Base-by-base conservation (phyloP, 2,113 vertebrate species). In the Crotalus helleri region DNA sequence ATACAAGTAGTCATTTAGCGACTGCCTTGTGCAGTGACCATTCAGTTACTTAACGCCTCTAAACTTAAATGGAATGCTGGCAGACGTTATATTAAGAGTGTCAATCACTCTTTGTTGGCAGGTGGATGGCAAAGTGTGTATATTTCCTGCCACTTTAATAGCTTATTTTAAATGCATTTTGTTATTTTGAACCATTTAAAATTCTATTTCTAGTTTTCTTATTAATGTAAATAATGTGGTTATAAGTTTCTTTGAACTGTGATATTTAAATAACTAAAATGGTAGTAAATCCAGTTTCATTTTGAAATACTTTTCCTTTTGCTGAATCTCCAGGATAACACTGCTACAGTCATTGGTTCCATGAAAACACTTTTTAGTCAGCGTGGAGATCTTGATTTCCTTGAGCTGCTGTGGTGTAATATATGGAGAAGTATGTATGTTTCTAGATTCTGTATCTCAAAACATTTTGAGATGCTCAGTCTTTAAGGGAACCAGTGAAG, bases 371-470 rank as follows among this genome's bases (percentile, higher is more conserved):
- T 98, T 91, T 96, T 98, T 92, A 97, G 97, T 91, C 98, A 98
- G 89, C 97, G 99, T 91, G 98, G 98, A 19, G 98, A 99, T 95
- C 98, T 99, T 33, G 99, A 99, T 96, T 99, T 99, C 96, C 98
- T 98, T 46, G 99, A 99, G 93, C 98, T 99, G 81, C 96, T 99
- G 1, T 99, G 99, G 99, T 98, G 98, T 95, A 98, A 96, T 94
- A 98, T 99, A 98, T 98, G 97, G 94, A 98, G 97, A 95, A 98
- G 99, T 99, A 94, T 94, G 98, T 97, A 2, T 89, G 1, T 8
- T 92, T 89, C 59, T 85, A 15, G 2, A 21, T 19, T 33, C 1
- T 24, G 4, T 0, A 57, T 92, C 49, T 91, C 1, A 15, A 23
- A 39, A 39, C 26, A 0, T 2, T 1, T n/a, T 58, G 0, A 7